These are phyloP conservation scores for Nemurella pictetii DNA, from an alignment of 2,888 invertebrate species.

Conservation along the genomic window DNA sequence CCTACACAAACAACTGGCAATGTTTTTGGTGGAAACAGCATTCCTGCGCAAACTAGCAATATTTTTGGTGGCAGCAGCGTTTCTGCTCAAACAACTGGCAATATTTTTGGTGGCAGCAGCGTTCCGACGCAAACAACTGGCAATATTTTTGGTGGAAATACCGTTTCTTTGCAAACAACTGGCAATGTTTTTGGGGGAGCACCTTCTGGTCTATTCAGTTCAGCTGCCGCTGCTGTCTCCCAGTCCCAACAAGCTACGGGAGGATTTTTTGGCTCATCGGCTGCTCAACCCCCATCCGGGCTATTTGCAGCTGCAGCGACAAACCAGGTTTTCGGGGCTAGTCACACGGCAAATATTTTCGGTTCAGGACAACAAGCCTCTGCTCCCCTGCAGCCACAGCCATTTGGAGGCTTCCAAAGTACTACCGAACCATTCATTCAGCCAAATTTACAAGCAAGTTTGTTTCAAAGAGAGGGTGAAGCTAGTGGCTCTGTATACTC, in stretches of 20 bases:
- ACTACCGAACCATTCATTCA: background rate
- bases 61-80: background rate
- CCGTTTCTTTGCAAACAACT: background rate
- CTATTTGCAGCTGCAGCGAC: background rate
- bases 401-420: background rate
- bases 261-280: background rate
- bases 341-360: constrained; percentile 1
- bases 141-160: background rate
- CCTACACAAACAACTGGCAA: background rate
- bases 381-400: background rate
- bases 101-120: too few relatives aligned
- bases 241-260: background rate
- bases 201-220: background rate
- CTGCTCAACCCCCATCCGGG: background rate
- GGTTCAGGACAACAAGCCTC: background rate
- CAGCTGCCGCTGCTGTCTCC: background rate
- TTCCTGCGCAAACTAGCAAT: too few relatives aligned
- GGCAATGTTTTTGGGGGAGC: background rate
- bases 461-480: background rate
- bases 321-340: background rate
- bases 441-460: background rate
- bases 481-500: background rate
- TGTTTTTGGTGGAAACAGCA: too few relatives aligned
- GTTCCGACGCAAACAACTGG: too few relatives aligned
- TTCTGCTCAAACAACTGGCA: background rate